Evolutionary conservation across 2,113 vertebrate genomes (phyloP).

Genomic region (Halcyon senegalensis): DNA sequence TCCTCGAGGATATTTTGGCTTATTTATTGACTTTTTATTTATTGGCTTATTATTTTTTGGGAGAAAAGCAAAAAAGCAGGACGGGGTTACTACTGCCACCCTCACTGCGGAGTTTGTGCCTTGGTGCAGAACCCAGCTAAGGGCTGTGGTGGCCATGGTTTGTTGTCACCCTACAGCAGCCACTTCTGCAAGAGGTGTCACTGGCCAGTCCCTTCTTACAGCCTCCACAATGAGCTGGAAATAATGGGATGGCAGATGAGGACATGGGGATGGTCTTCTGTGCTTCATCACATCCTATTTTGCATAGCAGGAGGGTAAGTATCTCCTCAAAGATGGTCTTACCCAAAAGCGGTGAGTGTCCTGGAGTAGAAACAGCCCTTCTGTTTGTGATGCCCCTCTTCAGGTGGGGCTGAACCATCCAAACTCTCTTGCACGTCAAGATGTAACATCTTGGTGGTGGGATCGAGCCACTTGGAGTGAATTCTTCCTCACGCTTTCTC

Average conservation of each 20-base stretch:
- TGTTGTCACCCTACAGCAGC: neutral
- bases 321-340: neutral
- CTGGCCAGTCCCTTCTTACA: neutral
- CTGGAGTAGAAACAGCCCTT: neutral
- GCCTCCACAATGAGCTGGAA: neutral
- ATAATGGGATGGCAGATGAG: fast-evolving
- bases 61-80: neutral
- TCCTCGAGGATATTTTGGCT: neutral
- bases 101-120: fast-evolving
- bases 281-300: neutral
- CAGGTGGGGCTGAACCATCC: neutral
- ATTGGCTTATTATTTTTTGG: neutral
- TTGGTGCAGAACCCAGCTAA: neutral
- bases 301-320: neutral
- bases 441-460: neutral
- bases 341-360: neutral
- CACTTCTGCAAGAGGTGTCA: neutral
- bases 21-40: neutral
- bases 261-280: neutral
- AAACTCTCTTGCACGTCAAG: fast-evolving
- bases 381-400: neutral
- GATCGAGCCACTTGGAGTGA: neutral
- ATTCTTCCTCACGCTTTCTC: neutral
- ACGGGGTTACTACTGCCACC: neutral
- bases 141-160: neutral